Base-by-base conservation (phyloP, 2,113 vertebrate species). In the Chloebia gouldiae region DNA sequence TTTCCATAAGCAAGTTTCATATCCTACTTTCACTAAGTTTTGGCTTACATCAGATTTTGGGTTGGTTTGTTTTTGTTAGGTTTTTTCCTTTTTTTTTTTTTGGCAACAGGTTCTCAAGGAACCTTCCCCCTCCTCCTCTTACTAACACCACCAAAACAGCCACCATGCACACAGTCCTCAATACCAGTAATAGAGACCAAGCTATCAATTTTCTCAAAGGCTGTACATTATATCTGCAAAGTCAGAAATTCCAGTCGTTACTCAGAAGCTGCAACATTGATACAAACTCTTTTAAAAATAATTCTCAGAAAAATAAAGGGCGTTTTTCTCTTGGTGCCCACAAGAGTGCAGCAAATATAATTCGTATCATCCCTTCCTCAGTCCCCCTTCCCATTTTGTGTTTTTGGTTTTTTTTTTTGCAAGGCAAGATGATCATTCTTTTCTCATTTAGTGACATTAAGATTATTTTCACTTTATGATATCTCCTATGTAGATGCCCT, bases 271-370 rank as follows among this genome's bases (percentile, higher is more conserved):
- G 72, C n/a, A 77, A 19, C 2, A 0, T 21, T 68, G n/a, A 54
- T 31, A 45, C 6, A 61, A 70, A 47, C 9, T 50, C 21, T 44
- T 59, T 45, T 65, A 63, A 2, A 35, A 77, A 28, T n/a, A 13
- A 13, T 65, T 70, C 42, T 83, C 42, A 66, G 44, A 31, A 80
- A 78, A 47, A 45, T 12, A 57, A 70, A 63, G 19, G 35, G 24
- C 30, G n/a, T 88, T 86, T 83, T 94, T 53, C 50, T 70, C 17
- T 28, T 63, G 11, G 40, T 30, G 18, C 47, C 92, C 92, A 95
- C 76, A 73, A 95, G 92, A 92, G 70, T 61, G 72, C 60, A 93
- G 92, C 90, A 96, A 72, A 87, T 49, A 71, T 30, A 81, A 59
- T 23, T 39, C 39, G 15, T 45, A 68, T 8, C 33, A 18, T 13